Conservation (phyloP, 1,140 invertebrate species). For the Ruditapes philippinarum region DNA sequence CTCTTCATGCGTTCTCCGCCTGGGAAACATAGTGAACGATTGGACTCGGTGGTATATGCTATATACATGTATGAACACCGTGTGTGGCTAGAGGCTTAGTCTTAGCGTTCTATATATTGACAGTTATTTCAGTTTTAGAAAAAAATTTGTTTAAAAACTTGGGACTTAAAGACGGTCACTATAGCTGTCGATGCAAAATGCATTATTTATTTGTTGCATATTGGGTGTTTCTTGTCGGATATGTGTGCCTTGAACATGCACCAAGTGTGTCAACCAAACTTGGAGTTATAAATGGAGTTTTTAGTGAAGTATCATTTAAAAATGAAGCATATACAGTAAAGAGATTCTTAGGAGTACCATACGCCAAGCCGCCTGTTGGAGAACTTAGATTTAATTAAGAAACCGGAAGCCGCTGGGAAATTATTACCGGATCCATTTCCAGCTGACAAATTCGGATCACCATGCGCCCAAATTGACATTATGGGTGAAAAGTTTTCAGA, state of each 20-base stretch:
- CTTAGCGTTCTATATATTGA: no score
- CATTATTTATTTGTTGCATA: no score
- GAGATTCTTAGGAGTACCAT: constrained; percentile 33
- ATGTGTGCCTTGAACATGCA: background rate
- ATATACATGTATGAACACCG: no score
- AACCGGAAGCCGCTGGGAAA: constrained; percentile 96
- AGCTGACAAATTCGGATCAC: background rate
- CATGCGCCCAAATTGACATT: background rate
- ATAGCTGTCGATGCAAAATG: no score
- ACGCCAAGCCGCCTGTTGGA: constrained; percentile 60
- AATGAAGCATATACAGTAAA: background rate
- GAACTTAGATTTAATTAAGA: constrained; percentile 85
- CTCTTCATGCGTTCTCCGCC: no score
- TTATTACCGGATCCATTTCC: background rate
- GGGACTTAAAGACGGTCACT: no score
- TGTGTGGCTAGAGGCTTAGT: no score
- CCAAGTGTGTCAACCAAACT: background rate
- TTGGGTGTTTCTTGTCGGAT: no score
- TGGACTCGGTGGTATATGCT: no score
- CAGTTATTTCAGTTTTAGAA: no score
- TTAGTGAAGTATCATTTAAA: background rate
- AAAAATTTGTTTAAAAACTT: no score
- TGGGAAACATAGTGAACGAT: no score
- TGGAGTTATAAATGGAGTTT: background rate
- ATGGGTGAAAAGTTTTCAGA: background rate